Percentiles rank a stretch among this genome's conserved stretches.
These are phyloP conservation scores for Leucozona laternaria DNA, from an alignment of 2,888 invertebrate species.

Conservation along the genomic window DNA sequence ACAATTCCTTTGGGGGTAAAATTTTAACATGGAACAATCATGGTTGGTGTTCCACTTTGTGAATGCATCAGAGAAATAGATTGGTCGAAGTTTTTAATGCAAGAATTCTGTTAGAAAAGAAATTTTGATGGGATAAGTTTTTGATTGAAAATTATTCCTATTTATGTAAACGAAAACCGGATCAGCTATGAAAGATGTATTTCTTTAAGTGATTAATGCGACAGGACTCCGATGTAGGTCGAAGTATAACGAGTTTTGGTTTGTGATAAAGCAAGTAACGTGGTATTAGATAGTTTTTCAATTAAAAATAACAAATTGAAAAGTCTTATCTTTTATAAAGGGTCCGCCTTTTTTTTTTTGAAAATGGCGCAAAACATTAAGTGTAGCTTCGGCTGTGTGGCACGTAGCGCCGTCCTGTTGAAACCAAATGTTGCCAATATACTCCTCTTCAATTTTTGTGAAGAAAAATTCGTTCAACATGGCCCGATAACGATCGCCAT, in stretches of 20 bases:
- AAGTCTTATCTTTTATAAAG: background rate
- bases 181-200: background rate
- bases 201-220: background rate
- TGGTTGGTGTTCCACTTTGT: constrained; percentile 16
- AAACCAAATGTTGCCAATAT: too few relatives aligned
- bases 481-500: too few relatives aligned
- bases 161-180: background rate
- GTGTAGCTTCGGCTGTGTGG: too few relatives aligned
- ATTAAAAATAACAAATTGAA: background rate
- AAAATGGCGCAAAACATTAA: too few relatives aligned
- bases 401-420: too few relatives aligned
- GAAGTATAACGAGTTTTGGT: background rate
- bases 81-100: background rate
- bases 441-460: too few relatives aligned
- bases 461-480: too few relatives aligned
- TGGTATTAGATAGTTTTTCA: too few relatives aligned
- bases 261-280: background rate
- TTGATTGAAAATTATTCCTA: background rate
- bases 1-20: constrained; percentile 24
- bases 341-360: too few relatives aligned
- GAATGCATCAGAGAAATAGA: background rate
- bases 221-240: background rate
- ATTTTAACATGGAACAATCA: constrained; percentile 16
- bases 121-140: constrained; percentile 7
- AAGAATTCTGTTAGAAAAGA: background rate